Evolutionary conservation across 2,113 vertebrate genomes (phyloP).

Genomic region (Phrynocephalus versicolor): DNA sequence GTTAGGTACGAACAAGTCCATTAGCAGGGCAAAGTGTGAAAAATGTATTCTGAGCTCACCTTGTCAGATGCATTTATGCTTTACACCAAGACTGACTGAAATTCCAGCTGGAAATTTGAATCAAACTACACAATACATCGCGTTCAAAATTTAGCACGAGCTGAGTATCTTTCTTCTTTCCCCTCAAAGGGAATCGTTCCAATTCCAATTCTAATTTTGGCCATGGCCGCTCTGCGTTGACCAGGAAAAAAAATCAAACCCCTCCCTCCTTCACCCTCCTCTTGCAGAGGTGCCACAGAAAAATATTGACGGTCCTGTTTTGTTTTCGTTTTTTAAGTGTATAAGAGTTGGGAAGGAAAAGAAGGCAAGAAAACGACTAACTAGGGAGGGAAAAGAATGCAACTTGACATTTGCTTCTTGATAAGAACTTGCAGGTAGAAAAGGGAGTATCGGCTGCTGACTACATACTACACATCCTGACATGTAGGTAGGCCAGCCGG

Average conservation of each 20-base stretch:
- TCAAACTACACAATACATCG: not conserved
- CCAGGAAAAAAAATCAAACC: not conserved
- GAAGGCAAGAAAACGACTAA: not conserved
- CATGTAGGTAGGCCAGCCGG: not conserved
- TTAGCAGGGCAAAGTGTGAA: not conserved
- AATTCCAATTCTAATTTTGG: not conserved
- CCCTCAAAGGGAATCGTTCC: no score
- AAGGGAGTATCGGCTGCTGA: not conserved
- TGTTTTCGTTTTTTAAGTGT: not conserved
- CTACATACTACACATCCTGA: not conserved
- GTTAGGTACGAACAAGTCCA: not conserved
- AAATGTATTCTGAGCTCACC: conserved; percentile 4
- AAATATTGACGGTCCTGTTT: not conserved
- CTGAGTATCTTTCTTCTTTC: no score
- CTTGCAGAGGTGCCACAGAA: not conserved
- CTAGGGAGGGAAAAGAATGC: not conserved
- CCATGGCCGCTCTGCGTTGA: not conserved
- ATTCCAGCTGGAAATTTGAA: not conserved
- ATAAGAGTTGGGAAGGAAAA: not conserved
- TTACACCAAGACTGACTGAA: not conserved
- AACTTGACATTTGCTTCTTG: not conserved
- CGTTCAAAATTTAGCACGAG: no score
- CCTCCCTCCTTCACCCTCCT: not conserved
- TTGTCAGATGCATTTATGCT: not conserved
- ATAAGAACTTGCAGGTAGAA: not conserved